Base-by-base conservation (phyloP, 2,797 vertebrate species). In the Octomys mimax region DNA sequence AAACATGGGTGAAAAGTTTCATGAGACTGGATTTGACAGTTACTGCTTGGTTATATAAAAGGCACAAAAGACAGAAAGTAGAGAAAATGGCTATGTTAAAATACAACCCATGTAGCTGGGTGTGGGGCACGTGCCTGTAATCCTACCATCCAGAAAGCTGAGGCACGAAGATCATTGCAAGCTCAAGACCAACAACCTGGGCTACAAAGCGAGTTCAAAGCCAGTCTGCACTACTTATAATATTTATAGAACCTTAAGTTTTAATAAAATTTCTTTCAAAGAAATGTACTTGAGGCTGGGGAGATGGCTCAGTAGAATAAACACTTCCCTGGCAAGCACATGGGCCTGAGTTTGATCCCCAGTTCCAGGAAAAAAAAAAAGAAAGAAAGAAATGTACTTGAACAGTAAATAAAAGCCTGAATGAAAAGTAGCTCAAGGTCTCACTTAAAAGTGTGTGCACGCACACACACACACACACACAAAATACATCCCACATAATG, bases 381-480 rank as follows among this genome's bases (percentile, higher is more conserved):
- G 39, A 39, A 39, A 39, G 39, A 39, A 83, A 28, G 13, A 87
- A 54, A 91, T 82, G 73, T 79, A 84, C 19, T 3, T 89, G 31
- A 89, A 59, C 49, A 64, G 14, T 61, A 31, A 94, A 82, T n/a
- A 83, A 52, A 88, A 49, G 66, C 57, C 79, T 80, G 36, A 91
- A 33, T 87, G 14, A 92, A 81, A 75, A 78, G 14, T 73, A 88
- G 36, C 87, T 71, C 26, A 89, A 42, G 42, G 42, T 42, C 42
- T 42, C 42, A 42, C 42, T 42, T 42, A 42, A 42, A 42, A 42
- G 42, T 42, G 42, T 42, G 42, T 42, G 42, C 42, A 42, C 14
- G 18, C 16, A 19, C 16, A 57, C 57, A 59, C 5, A 59, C 59
- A 61, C 59, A 61, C 21, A 61, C 5, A 61, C 6, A 61, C 59